Percentiles rank a stretch among this genome's conserved stretches.
Conservation (phyloP, 2,797 vertebrate species). For the Loriculus beryllinus region DNA sequence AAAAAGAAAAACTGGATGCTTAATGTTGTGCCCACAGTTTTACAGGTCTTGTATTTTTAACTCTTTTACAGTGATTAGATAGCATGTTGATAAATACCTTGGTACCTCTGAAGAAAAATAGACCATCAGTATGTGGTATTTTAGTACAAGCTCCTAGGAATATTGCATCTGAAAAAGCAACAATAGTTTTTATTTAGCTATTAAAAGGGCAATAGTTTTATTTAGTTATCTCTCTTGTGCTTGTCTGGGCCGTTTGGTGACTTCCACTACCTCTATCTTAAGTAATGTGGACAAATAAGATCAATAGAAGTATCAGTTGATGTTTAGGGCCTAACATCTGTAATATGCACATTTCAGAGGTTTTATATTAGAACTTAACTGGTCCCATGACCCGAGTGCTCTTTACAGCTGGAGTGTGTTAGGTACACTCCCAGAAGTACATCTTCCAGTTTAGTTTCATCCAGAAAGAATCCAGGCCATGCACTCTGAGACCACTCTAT, state of each 20-base stretch:
- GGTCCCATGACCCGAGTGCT: not conserved
- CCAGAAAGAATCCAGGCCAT: not conserved
- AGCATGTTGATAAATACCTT: conserved; percentile 3
- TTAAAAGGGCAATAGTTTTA: not conserved
- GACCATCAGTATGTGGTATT: not conserved
- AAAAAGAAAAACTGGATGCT: not conserved
- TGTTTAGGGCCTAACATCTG: not conserved
- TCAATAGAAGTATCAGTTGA: not conserved
- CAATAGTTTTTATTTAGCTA: not conserved
- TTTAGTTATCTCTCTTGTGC: not conserved
- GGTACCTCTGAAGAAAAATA: not conserved
- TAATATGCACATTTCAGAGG: not conserved
- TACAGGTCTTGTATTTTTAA: not conserved
- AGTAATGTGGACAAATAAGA: not conserved
- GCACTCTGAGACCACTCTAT: not conserved
- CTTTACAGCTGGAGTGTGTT: not conserved
- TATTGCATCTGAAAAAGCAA: not conserved
- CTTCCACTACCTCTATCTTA: not conserved
- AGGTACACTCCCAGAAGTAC: not conserved
- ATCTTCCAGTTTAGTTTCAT: not conserved
- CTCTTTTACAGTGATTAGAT: not conserved
- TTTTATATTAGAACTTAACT: not conserved
- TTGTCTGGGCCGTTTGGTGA: not conserved
- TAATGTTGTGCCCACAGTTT: not conserved
- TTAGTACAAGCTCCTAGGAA: not conserved